These are phyloP conservation scores for Lasioglossum figueresi DNA, from an alignment of 2,888 invertebrate species.

Conservation along the genomic window DNA sequence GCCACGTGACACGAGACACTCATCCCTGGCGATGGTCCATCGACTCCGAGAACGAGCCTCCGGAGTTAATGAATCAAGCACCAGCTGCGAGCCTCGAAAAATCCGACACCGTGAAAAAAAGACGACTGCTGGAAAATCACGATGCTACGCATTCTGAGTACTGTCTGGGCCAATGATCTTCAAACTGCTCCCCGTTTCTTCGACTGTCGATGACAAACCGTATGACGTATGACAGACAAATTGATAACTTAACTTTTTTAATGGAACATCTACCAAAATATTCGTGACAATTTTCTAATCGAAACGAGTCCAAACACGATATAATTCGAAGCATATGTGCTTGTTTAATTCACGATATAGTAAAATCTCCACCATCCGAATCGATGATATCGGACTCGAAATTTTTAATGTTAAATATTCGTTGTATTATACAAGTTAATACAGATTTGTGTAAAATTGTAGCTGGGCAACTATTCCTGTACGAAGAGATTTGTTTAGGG, in stretches of 20 bases:
- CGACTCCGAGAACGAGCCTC: background rate
- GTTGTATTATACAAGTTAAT: background rate
- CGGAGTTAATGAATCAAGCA: conserved; percentile 47
- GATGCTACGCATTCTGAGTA: conserved; percentile 9
- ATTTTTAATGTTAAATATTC: no score
- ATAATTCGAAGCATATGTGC: no score
- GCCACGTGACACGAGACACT: conserved; percentile 32
- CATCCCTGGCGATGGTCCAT: conserved; percentile 13
- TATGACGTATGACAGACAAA: no score
- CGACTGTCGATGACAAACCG: background rate
- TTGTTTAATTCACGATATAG: no score
- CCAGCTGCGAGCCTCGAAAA: conserved; percentile 37
- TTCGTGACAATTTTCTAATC: background rate
- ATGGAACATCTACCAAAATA: background rate
- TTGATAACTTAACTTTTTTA: background rate
- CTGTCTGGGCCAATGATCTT: background rate
- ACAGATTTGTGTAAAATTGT: background rate
- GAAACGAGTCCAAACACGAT: background rate
- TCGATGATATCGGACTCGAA: no score
- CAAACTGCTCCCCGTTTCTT: background rate
- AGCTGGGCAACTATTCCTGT: no score
- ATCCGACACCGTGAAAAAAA: conserved; percentile 35
- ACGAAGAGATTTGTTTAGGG: background rate
- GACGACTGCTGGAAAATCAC: background rate
- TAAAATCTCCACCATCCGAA: no score